Evolutionary conservation across 2,797 vertebrate species (phyloP).

Genomic region (Catharus ustulatus): DNA sequence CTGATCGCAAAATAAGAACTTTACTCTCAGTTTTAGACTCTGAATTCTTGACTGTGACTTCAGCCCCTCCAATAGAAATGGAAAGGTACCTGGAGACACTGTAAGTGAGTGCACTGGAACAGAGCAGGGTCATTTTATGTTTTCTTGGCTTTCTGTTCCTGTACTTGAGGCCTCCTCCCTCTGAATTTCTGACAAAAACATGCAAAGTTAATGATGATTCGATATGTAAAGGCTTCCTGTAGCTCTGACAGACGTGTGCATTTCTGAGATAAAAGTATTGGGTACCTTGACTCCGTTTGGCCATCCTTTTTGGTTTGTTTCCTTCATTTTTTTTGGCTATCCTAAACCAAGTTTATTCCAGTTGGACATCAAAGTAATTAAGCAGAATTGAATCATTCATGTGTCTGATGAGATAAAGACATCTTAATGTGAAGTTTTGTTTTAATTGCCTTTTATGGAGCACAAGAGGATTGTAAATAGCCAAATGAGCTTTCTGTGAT

Average conservation of each 20-base stretch:
- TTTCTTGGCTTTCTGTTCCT: neutral
- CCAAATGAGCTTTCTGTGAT: slow-evolving; percentile 44
- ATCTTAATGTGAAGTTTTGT: slow-evolving; percentile 40
- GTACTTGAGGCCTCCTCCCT: neutral
- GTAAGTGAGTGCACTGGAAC: neutral
- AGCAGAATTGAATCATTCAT: slow-evolving; percentile 29
- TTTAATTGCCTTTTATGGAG: slow-evolving; percentile 66
- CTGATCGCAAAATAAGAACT: neutral
- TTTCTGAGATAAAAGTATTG: neutral
- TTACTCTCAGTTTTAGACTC: neutral
- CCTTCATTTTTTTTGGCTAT: neutral
- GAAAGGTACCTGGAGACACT: neutral
- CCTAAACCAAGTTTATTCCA: neutral
- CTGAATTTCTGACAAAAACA: neutral
- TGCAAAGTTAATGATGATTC: neutral
- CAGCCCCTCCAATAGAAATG: neutral
- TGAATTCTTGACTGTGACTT: neutral
- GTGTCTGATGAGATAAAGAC: slow-evolving; percentile 56
- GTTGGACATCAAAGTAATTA: slow-evolving; percentile 51
- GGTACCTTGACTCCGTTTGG: neutral
- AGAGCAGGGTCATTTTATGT: neutral
- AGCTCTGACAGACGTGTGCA: neutral
- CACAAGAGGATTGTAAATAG: slow-evolving; percentile 46
- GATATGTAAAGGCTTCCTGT: neutral
- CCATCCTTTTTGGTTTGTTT: neutral